Base-by-base conservation (phyloP, 2,797 vertebrate genomes). In the Pseudochaenichthys georgianus region DNA sequence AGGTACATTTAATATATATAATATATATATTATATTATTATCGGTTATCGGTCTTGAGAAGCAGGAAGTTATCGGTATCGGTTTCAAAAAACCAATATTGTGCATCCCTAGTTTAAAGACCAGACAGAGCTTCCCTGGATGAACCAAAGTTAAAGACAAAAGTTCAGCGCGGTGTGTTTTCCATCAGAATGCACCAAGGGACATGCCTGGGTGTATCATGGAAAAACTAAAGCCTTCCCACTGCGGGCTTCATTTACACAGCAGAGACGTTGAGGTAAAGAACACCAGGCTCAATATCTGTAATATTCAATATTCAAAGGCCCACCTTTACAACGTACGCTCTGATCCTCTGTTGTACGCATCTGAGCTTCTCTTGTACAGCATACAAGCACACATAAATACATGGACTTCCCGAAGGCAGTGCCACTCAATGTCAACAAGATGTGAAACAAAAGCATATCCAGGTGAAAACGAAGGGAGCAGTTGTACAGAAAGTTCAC, bases 271-370 rank as follows among this genome's bases (percentile, higher is more conserved):
- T 1, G 31, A 60, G 61, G 57, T 60, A 28, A 54, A 68, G 16
- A 77, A 75, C 61, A 68, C 59, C 42, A 0, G 34, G 64, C 73
- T 84, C 47, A 23, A 46, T 47, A 72, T 72, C 65, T 73, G 42
- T n/a, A n/a, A n/a, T n/a, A n/a, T n/a, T n/a, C n/a, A n/a, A n/a
- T n/a, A n/a, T n/a, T 77, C 43, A 77, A 79, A 76, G 58, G 65
- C 77, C 31, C 64, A 63, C 41, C 76, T 72, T 58, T 47, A 45
- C 42, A 11, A 13, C 43, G 43, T 8, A 6, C 53, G 42, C 38
- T 46, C 69, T 0, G 19, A 66, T 38, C 34, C 8, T 38, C 6
- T 38, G 5, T 8, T 38, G 34, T 34, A 34, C 34, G 7, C 34
- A 34, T 34, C 34, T 7, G 34, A 34, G 52, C 54, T 28, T 15